Percentiles rank a stretch among this genome's conserved stretches.
These are phyloP conservation scores for Ormyrus rosae DNA, from an alignment of 2,888 invertebrate genomes.

Conservation along the genomic window DNA sequence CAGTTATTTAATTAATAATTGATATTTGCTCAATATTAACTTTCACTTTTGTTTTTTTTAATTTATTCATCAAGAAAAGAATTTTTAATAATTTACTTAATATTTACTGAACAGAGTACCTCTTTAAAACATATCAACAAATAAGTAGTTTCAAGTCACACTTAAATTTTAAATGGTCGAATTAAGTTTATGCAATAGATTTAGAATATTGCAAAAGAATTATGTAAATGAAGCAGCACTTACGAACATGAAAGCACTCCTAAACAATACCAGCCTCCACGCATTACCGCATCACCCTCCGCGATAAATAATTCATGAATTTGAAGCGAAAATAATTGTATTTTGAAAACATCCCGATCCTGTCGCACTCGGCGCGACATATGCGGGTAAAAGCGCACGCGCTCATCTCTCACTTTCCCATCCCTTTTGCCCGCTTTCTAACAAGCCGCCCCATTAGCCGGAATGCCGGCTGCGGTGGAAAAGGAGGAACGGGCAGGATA, in stretches of 20 bases:
- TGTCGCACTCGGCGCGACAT: neutral
- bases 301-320: constrained; percentile 65
- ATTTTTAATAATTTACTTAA: too few species aligned
- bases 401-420: neutral
- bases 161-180: too few species aligned
- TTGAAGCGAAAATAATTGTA: constrained; percentile 64
- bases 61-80: too few species aligned
- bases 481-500: constrained; percentile 18
- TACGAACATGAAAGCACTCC: neutral
- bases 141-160: too few species aligned
- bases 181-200: too few species aligned
- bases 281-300: neutral
- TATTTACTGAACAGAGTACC: too few species aligned
- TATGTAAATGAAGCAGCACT: too few species aligned
- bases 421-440: constrained; percentile 9
- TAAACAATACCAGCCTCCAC: neutral
- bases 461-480: neutral
- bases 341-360: constrained; percentile 66
- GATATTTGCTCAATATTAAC: too few species aligned
- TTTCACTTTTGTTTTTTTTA: too few species aligned
- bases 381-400: constrained; percentile 35
- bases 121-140: too few species aligned
- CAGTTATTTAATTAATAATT: too few species aligned
- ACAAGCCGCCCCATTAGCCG: constrained; percentile 31
- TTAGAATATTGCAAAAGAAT: too few species aligned